Conservation (phyloP, 30 jellyfish, hydroid and myxozoan species). For the Haliclystus octoradiatus region DNA sequence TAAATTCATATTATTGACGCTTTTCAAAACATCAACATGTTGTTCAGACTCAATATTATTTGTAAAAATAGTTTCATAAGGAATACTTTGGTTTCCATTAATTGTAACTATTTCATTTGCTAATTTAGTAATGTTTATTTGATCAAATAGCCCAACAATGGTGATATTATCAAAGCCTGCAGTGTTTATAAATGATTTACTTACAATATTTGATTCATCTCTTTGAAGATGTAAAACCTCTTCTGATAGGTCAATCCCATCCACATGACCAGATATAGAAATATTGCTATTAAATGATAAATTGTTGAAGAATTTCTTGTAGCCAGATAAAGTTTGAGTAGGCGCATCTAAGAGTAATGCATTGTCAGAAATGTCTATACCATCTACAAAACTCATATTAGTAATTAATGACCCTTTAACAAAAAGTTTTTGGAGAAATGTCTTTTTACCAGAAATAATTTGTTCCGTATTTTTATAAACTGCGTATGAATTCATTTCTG, state of each 20-base stretch:
- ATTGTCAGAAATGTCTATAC: not conserved
- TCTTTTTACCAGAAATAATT: slow-evolving; percentile 2
- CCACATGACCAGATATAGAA: slow-evolving; percentile 1
- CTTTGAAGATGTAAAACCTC: slow-evolving; percentile 5
- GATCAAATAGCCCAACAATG: not conserved
- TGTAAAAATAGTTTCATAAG: slow-evolving; percentile 8
- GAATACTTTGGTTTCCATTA: slow-evolving; percentile 27
- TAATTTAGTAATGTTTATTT: not conserved
- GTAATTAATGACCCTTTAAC: not conserved
- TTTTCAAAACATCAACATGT: not conserved
- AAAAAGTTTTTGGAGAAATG: not conserved
- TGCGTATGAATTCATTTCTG: not conserved
- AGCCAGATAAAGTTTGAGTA: slow-evolving; percentile 5
- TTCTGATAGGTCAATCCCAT: slow-evolving; percentile 5
- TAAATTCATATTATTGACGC: not conserved
- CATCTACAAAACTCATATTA: slow-evolving; percentile 6
- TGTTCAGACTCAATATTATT: not conserved
- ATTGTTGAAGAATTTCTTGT: slow-evolving; percentile 4
- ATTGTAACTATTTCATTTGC: slow-evolving; percentile 23
- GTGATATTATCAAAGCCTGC: not conserved
- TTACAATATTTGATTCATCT: slow-evolving; percentile 3
- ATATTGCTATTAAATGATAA: not conserved
- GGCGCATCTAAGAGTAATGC: slow-evolving; percentile 4
- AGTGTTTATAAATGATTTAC: not conserved
- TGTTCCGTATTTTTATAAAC: not conserved